phyloP scores from a whole-genome alignment of 1,140 invertebrate species.

The Grapholita molesta region DNA sequence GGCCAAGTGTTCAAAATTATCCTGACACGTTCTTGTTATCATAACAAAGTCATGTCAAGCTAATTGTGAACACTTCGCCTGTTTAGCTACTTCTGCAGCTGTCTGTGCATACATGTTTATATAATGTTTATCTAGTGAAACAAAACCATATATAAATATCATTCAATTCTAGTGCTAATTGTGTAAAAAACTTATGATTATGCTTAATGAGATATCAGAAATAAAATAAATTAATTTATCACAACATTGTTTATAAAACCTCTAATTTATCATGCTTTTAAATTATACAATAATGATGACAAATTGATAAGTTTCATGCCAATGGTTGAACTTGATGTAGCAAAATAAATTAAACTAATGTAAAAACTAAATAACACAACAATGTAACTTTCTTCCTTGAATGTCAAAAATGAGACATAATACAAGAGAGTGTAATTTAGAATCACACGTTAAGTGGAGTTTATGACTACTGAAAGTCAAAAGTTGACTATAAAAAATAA shows the following conservation, averaged over 20 bases:
- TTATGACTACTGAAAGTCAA: too few species aligned
- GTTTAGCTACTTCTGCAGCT: too few species aligned
- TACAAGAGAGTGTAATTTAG: background rate
- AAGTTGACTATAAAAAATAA: too few species aligned
- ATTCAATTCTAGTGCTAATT: too few species aligned
- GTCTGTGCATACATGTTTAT: too few species aligned
- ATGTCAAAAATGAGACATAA: background rate
- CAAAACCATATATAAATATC: too few species aligned
- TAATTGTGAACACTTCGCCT: too few species aligned
- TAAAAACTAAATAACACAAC: slow-evolving; percentile 7
- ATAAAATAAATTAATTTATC: background rate
- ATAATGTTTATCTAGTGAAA: too few species aligned
- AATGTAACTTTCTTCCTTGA: background rate
- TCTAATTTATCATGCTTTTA: background rate
- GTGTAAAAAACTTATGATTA: too few species aligned
- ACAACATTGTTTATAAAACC: background rate
- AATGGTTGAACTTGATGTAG: background rate
- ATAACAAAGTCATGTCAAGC: too few species aligned
- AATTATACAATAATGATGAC: background rate
- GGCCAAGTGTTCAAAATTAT: too few species aligned
- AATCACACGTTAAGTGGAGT: background rate
- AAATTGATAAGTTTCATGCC: background rate
- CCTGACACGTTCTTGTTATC: too few species aligned
- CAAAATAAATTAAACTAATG: slow-evolving; percentile 16
- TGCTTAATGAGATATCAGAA: background rate